Evolutionary conservation across 2,797 vertebrate genomes (phyloP).

Genomic region (Silurus lanzhouensis): DNA sequence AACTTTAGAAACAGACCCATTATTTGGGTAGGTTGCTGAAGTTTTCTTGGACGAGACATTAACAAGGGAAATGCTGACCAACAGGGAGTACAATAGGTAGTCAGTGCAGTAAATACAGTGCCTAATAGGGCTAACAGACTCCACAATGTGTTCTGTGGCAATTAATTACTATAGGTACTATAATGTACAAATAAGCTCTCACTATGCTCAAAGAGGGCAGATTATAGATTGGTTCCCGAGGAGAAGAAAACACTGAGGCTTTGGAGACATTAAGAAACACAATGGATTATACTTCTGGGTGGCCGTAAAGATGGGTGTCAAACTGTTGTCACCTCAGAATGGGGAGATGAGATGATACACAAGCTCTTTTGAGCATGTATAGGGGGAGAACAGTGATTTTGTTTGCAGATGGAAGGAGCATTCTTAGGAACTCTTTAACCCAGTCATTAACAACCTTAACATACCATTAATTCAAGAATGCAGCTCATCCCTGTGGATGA

Average conservation of each 20-base stretch:
- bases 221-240: too few species aligned
- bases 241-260: background rate
- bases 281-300: background rate
- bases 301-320: background rate
- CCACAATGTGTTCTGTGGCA: background rate
- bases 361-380: background rate
- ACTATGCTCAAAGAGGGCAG: background rate
- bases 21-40: background rate
- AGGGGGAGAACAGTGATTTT: background rate
- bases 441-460: background rate
- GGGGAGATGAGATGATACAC: background rate
- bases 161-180: background rate
- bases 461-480: background rate
- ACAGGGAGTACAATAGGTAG: background rate
- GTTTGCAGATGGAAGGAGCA: background rate
- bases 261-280: background rate
- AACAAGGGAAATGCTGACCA: background rate
- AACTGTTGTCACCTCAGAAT: background rate
- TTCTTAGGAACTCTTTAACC: background rate
- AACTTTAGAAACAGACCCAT: background rate
- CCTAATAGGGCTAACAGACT: background rate
- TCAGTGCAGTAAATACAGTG: background rate
- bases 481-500: background rate
- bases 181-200: background rate
- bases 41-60: background rate